Conservation (phyloP, 2,113 vertebrate genomes). For the Tyto alba region DNA sequence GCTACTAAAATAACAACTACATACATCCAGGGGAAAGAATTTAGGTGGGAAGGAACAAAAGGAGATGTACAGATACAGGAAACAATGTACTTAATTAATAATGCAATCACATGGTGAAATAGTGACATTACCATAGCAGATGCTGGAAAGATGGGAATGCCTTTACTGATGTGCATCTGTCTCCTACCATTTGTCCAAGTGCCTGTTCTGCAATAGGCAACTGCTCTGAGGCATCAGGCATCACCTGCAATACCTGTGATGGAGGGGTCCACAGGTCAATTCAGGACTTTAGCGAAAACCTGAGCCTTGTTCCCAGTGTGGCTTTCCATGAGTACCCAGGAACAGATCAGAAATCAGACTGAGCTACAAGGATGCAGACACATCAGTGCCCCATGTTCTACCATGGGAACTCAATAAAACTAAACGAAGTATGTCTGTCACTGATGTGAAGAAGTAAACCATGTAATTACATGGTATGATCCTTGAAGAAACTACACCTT, state of each 20-base stretch:
- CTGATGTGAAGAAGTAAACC: background rate
- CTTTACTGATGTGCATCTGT: background rate
- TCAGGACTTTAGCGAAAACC: background rate
- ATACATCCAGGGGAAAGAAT: background rate
- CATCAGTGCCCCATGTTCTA: background rate
- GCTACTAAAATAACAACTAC: background rate
- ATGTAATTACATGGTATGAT: background rate
- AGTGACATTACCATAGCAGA: background rate
- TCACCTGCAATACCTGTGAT: background rate
- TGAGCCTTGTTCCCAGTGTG: background rate
- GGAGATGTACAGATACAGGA: background rate
- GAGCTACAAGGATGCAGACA: background rate
- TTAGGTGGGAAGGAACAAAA: background rate
- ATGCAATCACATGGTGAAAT: background rate
- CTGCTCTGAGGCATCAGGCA: background rate
- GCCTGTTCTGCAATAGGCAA: rapidly evolving
- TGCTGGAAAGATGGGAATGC: background rate
- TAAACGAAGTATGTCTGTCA: background rate
- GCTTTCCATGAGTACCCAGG: background rate
- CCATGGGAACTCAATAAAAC: background rate
- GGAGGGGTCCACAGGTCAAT: background rate
- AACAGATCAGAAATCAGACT: background rate
- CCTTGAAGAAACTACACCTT: background rate
- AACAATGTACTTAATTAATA: background rate
- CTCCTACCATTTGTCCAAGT: background rate